These are phyloP conservation scores for Drosophila rhopaloa DNA, from an alignment of 1,140 invertebrate species.

Conservation along the genomic window DNA sequence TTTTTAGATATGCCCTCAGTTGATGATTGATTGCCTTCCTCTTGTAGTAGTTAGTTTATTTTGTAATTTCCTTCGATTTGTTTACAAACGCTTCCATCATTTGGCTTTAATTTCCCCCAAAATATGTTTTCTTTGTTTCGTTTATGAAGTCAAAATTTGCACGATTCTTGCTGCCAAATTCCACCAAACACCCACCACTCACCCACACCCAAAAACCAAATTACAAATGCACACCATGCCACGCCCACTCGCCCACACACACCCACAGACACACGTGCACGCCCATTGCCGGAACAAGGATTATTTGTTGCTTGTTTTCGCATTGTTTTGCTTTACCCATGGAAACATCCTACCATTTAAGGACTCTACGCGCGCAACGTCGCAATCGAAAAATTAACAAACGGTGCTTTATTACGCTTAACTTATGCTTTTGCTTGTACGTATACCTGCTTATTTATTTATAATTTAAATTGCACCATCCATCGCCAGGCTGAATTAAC, in stretches of 20 bases:
- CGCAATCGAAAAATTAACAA: conserved; percentile 40
- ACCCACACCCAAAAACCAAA: conserved; percentile 32
- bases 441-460: conserved; percentile 54
- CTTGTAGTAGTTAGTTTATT: conserved; percentile 17
- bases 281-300: conserved; percentile 38
- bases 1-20: conserved; percentile 20
- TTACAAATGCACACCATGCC: conserved; percentile 29
- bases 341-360: conserved; percentile 48
- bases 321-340: conserved; percentile 47
- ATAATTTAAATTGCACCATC: conserved; percentile 48
- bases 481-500: conserved; percentile 24
- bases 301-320: conserved; percentile 53
- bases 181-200: conserved; percentile 46
- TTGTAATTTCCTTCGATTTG: not conserved
- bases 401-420: conserved; percentile 43
- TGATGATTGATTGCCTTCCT: conserved; percentile 12
- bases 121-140: conserved; percentile 38
- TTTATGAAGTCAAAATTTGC: conserved; percentile 63
- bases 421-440: conserved; percentile 51
- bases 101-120: conserved; percentile 44
- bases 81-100: conserved; percentile 13
- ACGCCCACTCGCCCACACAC: conserved; percentile 19
- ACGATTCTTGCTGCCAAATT: conserved; percentile 49
- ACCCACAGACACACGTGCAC: conserved; percentile 29
- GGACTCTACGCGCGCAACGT: conserved; percentile 32